Conservation (phyloP, 2,113 vertebrate genomes). For the Mirounga angustirostris region DNA sequence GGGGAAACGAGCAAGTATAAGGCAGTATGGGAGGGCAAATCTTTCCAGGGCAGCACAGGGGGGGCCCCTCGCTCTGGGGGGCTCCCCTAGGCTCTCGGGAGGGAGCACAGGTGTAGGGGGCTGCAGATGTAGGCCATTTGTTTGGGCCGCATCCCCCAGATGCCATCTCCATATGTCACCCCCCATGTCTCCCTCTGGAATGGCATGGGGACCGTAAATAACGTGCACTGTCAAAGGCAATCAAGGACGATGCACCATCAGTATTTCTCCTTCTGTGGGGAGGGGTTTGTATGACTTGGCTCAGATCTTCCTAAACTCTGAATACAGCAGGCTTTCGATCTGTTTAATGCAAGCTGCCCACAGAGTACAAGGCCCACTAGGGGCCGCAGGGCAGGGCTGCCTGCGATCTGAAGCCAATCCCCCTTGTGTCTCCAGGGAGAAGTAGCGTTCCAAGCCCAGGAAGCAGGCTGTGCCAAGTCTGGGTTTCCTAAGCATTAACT, state of each 20-base stretch:
- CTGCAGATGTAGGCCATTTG: accelerated
- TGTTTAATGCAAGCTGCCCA: not conserved
- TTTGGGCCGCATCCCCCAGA: not conserved
- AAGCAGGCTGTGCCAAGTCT: not conserved
- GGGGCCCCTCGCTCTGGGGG: accelerated
- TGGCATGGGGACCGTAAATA: accelerated
- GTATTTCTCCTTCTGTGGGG: not conserved
- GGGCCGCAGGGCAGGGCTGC: not conserved
- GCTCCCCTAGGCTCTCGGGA: not conserved
- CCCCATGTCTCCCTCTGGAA: not conserved
- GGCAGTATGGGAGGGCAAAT: accelerated
- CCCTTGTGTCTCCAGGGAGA: not conserved
- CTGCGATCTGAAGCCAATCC: not conserved
- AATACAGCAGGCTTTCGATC: not conserved
- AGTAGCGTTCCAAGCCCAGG: not conserved
- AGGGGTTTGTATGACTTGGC: not conserved
- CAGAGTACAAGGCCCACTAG: not conserved
- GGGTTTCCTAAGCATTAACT: not conserved
- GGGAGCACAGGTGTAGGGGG: not conserved
- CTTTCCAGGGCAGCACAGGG: not conserved
- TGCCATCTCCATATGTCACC: no score
- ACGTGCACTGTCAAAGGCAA: not conserved
- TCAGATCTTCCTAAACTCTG: not conserved
- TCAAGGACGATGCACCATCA: not conserved
- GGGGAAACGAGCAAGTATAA: accelerated